Conservation (phyloP, 2,113 vertebrate species). For the Hystrix cristata region DNA sequence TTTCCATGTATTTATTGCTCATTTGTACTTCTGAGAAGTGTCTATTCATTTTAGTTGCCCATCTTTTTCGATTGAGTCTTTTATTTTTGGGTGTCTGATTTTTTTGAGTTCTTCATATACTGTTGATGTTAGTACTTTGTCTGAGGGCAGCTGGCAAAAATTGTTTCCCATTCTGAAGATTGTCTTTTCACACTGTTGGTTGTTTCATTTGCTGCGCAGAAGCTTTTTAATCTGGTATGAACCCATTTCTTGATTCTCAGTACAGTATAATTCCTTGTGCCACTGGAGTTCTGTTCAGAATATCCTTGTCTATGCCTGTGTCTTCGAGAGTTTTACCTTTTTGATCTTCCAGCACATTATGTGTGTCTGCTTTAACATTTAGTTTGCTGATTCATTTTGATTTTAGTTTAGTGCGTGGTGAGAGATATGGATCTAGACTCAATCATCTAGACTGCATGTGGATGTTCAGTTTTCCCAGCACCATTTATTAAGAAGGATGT, state of each 20-base stretch:
- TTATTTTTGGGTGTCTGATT: background rate
- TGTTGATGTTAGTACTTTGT: background rate
- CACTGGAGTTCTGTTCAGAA: background rate
- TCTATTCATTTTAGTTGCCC: background rate
- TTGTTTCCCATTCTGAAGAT: background rate
- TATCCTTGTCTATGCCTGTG: background rate
- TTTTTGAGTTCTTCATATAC: background rate
- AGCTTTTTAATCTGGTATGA: background rate
- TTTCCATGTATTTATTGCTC: background rate
- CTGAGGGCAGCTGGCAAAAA: background rate
- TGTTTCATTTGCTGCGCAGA: background rate
- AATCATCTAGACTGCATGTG: background rate
- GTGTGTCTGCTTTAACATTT: background rate
- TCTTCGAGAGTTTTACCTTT: background rate
- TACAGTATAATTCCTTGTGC: background rate
- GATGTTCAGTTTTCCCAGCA: background rate
- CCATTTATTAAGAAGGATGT: background rate
- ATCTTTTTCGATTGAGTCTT: background rate
- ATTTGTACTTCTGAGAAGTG: background rate
- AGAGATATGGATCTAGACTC: background rate
- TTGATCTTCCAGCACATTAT: background rate
- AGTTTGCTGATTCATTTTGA: background rate
- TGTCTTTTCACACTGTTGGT: background rate
- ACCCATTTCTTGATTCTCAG: background rate
- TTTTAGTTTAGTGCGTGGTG: background rate